phyloP scores from a whole-genome alignment of 2,113 vertebrate species.

The Gallinago undulata region DNA sequence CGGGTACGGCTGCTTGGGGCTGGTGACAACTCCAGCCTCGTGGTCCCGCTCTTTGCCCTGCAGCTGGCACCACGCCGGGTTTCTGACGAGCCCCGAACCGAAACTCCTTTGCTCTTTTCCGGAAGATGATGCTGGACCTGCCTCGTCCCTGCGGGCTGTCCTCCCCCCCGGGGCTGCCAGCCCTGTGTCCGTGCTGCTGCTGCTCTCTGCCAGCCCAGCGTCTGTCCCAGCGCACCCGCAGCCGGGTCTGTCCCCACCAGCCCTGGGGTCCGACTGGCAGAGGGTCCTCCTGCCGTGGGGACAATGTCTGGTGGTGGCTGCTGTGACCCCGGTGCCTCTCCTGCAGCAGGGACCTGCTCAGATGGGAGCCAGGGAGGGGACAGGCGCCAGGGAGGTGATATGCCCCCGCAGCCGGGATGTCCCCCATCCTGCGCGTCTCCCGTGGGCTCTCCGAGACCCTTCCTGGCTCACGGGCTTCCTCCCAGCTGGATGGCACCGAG shows the following conservation, averaged over 20 bases:
- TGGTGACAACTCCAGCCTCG: fast-evolving
- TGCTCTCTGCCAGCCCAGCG: not conserved
- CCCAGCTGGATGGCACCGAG: fast-evolving
- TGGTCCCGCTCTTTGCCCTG: not conserved
- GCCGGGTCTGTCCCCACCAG: not conserved
- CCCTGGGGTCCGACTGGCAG: fast-evolving
- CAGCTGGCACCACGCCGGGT: not conserved
- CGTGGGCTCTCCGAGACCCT: fast-evolving
- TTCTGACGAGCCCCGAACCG: not conserved
- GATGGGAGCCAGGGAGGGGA: not conserved
- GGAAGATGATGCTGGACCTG: not conserved
- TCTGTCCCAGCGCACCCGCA: not conserved
- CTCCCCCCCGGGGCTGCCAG: not conserved
- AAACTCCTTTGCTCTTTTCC: not conserved
- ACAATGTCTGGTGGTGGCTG: not conserved
- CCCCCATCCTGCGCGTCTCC: fast-evolving
- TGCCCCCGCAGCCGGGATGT: not conserved
- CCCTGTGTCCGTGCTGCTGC: not conserved
- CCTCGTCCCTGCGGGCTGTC: fast-evolving
- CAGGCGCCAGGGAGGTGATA: not conserved
- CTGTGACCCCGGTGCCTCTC: not conserved
- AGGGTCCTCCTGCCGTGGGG: not conserved
- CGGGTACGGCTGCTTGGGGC: not conserved
- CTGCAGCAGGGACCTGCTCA: not conserved
- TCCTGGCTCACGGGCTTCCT: not conserved